These are phyloP conservation scores for Hystrix cristata DNA, from an alignment of 2,113 vertebrate genomes.

Conservation along the genomic window DNA sequence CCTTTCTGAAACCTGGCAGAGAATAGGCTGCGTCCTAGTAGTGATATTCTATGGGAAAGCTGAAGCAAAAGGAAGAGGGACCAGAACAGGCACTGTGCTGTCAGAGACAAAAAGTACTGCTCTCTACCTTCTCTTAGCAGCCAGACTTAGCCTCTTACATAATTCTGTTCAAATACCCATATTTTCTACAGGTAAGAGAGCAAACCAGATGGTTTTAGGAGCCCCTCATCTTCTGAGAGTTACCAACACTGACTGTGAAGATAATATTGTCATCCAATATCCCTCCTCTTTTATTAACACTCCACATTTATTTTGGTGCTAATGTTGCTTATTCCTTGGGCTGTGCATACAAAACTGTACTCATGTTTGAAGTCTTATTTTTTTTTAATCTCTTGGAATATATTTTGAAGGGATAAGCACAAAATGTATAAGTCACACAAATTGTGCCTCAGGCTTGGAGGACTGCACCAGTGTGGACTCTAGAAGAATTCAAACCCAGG, in stretches of 20 bases:
- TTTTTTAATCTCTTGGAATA: constrained; percentile 6
- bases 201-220: not conserved
- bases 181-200: not conserved
- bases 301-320: not conserved
- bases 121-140: not conserved
- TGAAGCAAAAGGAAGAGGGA: too few relatives aligned
- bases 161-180: not conserved
- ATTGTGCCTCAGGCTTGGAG: not conserved
- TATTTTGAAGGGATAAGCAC: not conserved
- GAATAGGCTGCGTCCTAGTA: not conserved
- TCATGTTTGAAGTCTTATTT: not conserved
- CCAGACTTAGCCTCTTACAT: not conserved
- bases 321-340: not conserved
- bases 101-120: not conserved
- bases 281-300: not conserved
- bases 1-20: not conserved
- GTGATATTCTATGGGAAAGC: not conserved
- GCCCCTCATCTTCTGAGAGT: not conserved
- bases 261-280: not conserved
- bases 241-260: not conserved
- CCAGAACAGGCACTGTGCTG: not conserved
- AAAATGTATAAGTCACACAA: not conserved
- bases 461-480: not conserved
- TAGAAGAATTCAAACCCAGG: not conserved
- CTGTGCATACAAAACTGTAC: not conserved